Percentiles rank a stretch among this genome's conserved stretches.
Evolutionary conservation across 2,113 vertebrate species (phyloP).

Genomic region (Turdus rufiventris): DNA sequence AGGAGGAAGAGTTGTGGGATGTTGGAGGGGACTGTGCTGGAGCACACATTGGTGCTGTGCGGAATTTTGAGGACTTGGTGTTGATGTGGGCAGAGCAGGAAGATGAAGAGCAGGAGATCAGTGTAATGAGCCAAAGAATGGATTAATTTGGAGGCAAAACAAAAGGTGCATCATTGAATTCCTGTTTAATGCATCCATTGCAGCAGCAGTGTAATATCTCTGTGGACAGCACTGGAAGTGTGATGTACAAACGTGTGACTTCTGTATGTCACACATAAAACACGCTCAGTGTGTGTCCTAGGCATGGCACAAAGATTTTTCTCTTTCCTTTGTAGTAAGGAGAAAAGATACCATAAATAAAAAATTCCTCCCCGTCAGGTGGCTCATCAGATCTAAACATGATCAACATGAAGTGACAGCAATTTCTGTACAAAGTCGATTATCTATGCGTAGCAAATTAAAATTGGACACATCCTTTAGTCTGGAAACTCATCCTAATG

Average conservation of each 20-base stretch:
- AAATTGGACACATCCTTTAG: conserved; percentile 41
- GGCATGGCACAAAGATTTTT: background rate
- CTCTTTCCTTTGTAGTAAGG: background rate
- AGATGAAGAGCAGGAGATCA: background rate
- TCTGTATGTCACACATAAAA: background rate
- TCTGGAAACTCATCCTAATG: background rate
- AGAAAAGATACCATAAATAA: background rate
- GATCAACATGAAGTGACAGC: background rate
- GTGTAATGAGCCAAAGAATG: background rate
- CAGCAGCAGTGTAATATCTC: background rate
- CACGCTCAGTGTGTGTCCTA: background rate
- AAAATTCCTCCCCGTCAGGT: background rate
- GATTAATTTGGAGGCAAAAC: background rate
- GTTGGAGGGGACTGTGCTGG: background rate
- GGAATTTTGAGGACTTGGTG: background rate
- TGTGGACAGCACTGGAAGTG: background rate
- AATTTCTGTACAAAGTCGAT: conserved; percentile 54
- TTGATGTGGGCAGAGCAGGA: background rate
- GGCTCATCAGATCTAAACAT: background rate
- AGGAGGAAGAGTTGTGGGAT: background rate
- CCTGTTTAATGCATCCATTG: background rate
- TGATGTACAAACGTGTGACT: background rate
- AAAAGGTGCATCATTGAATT: background rate
- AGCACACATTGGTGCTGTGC: background rate
- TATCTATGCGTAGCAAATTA: conserved; percentile 41